Conservation (phyloP, 2,113 vertebrate species). For the Cryptoleucopteryx plumbea region DNA sequence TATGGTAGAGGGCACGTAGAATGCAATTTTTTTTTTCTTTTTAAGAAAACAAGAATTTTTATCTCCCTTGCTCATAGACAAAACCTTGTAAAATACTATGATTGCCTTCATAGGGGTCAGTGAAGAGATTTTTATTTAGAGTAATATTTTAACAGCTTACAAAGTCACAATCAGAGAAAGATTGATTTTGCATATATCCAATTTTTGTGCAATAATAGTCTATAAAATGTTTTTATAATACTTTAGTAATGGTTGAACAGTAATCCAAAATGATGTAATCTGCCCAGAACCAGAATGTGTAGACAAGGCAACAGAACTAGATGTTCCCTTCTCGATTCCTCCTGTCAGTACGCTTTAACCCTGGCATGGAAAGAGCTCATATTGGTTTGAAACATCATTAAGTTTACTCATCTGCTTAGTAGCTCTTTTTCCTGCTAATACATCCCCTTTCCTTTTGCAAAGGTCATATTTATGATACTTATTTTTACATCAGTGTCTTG, state of each 20-base stretch:
- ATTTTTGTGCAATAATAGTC: neutral
- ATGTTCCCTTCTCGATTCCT: neutral
- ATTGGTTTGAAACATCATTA: neutral
- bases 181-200: neutral
- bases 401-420: neutral
- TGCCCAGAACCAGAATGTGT: neutral
- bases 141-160: neutral
- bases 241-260: neutral
- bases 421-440: neutral
- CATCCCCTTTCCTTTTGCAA: rapidly evolving
- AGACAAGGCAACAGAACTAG: neutral
- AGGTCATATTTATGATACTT: neutral
- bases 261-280: neutral
- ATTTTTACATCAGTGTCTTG: neutral
- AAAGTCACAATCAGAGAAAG: neutral
- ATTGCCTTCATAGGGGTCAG: neutral
- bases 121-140: neutral
- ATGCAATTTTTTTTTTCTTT: neutral
- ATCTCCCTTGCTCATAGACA: neutral
- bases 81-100: neutral
- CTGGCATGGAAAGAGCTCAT: neutral
- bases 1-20: neutral
- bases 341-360: neutral
- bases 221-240: neutral
- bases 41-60: neutral